Evolutionary conservation across 2,888 invertebrate genomes (phyloP), one percentile per base, ranked within the genome.

Genomic region (Octonoba sinensis): DNA sequence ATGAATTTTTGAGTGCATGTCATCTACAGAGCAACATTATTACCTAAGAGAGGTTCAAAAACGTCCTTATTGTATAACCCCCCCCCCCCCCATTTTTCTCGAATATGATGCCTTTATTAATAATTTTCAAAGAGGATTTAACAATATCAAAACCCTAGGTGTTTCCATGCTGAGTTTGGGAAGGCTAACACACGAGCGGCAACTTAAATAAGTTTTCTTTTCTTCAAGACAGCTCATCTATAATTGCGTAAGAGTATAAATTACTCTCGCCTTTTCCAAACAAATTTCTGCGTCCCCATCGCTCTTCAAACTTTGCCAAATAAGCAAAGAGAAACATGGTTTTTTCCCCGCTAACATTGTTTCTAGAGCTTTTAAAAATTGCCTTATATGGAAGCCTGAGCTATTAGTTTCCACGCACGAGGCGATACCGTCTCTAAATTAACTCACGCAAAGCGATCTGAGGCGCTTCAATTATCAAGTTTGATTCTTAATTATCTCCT

Each of bases 401-500:
- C 74, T 74, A 74, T 74, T 74, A 66, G 74, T 66, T 75, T 47
- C 60, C 18, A 20, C 24, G 27, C 49, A 57, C 36, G 36, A 36
- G 59, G 67, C 67, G 67, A 69, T 75, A 75, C 51, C 74, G 46
- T 60, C 47, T 36, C 44, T 36, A 76, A 77, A 77, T 76, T 69
- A 76, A 69, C 76, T 76, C 76, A 76, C 76, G 76, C 76, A 20
- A 69, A 59, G 59, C 59, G 16, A 69, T 67, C 60, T 27, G 46
- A 36, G 75, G 69, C 36, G 70, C 76, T 70, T 77, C 76, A 77
- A 77, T 77, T 77, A 77, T 77, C 76, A 77, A 77, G 70, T 62
- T 49, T 49, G 70, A 71, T 49, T 71, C 70, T 71, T 18, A 77
- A 12, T 64, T 66, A 13, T 57, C 13, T 57, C 46, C 65, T 46